These are phyloP conservation scores for Australoheros scitulus DNA, from an alignment of 2,113 vertebrate genomes.

Conservation along the genomic window DNA sequence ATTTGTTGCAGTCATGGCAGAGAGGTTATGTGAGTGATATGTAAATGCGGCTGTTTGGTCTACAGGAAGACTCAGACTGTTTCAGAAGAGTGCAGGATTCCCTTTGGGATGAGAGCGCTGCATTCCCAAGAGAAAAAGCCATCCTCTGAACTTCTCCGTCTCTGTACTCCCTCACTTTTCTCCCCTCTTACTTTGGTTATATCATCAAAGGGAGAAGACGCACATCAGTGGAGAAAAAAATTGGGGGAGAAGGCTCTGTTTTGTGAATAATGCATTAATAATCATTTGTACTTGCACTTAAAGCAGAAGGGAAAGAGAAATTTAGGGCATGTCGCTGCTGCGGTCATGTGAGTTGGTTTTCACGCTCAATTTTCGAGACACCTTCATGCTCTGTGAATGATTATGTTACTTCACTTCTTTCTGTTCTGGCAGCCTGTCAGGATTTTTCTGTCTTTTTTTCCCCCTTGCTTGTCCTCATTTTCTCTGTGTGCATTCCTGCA, in stretches of 20 bases:
- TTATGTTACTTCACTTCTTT: slow-evolving; percentile 51
- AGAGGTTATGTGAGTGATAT: slow-evolving; percentile 54
- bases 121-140: slow-evolving; percentile 58
- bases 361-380: slow-evolving; percentile 40
- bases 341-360: slow-evolving; percentile 49
- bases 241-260: slow-evolving; percentile 61
- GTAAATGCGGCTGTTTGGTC: slow-evolving; percentile 58
- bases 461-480: slow-evolving; percentile 46
- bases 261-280: slow-evolving; percentile 77
- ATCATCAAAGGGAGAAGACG: slow-evolving; percentile 72
- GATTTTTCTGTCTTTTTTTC: slow-evolving; percentile 30
- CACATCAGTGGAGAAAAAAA: slow-evolving; percentile 59
- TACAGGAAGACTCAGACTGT: slow-evolving; percentile 51
- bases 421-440: slow-evolving; percentile 54
- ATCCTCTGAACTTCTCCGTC: slow-evolving; percentile 69
- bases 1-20: slow-evolving; percentile 28
- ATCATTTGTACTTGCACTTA: slow-evolving; percentile 52
- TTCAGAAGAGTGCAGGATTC: slow-evolving; percentile 55
- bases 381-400: slow-evolving; percentile 58
- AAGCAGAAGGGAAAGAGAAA: slow-evolving; percentile 46
- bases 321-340: slow-evolving; percentile 50
- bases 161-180: slow-evolving; percentile 52
- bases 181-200: slow-evolving; percentile 64
- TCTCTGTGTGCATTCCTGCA: slow-evolving; percentile 42
- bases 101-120: slow-evolving; percentile 57